Percentiles rank a stretch among this genome's conserved stretches.
Conservation (phyloP, 2,888 invertebrate genomes). For the Morpho deidamia region DNA sequence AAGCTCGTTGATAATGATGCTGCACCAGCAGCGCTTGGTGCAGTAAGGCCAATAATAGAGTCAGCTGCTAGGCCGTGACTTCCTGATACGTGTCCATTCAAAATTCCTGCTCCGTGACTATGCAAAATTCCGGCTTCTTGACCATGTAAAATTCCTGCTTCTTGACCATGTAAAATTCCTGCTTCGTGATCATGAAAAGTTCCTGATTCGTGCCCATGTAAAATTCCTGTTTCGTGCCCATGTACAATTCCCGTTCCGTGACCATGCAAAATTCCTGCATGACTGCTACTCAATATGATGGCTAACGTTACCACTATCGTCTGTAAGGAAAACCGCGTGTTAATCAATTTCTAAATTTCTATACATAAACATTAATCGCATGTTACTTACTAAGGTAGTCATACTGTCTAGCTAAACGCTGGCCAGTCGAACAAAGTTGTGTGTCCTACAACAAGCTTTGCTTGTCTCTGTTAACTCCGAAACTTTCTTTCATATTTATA, state of each 20-base stretch:
- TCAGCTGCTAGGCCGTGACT: constrained; percentile 20
- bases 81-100: constrained; percentile 24
- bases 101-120: constrained; percentile 15
- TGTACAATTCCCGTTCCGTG: constrained; percentile 44
- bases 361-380: constrained; percentile 6
- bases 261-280: constrained; percentile 54
- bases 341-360: neutral
- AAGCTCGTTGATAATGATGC: constrained; percentile 44
- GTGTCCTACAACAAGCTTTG: constrained; percentile 56
- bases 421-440: constrained; percentile 58
- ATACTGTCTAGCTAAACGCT: constrained; percentile 73
- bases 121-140: neutral
- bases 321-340: constrained; percentile 43
- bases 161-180: constrained; percentile 45
- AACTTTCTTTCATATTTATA: constrained; percentile 67
- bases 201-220: no score
- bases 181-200: constrained; percentile 10
- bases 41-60: constrained; percentile 22
- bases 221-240: constrained; percentile 22
- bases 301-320: constrained; percentile 62
- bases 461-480: constrained; percentile 59
- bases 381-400: constrained; percentile 69
- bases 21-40: constrained; percentile 24
- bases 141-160: constrained; percentile 51
- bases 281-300: constrained; percentile 59